phyloP scores from a whole-genome alignment of 2,797 vertebrate species.

The Amazona finschi region DNA sequence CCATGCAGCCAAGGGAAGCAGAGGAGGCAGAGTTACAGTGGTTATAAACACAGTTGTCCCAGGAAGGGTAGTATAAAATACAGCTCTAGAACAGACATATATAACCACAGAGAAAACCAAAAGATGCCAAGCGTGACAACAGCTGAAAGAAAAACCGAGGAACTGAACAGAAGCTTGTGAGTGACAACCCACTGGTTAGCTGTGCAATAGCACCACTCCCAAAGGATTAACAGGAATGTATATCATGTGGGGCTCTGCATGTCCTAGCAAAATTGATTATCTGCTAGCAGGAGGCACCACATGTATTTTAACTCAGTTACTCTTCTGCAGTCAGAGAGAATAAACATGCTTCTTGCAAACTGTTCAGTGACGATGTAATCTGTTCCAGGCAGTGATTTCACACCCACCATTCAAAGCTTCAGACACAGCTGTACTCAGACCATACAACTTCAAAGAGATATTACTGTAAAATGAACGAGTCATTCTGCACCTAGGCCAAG shows the following conservation, averaged over 20 bases:
- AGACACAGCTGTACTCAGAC: not conserved
- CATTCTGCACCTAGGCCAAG: not conserved
- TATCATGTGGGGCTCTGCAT: not conserved
- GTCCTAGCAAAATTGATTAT: not conserved
- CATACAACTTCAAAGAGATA: not conserved
- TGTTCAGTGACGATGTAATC: not conserved
- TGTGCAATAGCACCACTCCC: not conserved
- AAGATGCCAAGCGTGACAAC: not conserved
- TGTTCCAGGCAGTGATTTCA: conserved; percentile 32
- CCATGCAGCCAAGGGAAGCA: not conserved
- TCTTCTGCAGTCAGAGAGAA: not conserved
- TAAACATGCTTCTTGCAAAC: not conserved
- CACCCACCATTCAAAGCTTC: not conserved
- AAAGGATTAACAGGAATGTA: not conserved
- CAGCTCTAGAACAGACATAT: not conserved
- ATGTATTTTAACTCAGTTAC: not conserved
- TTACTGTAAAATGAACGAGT: not conserved
- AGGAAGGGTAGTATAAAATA: not conserved
- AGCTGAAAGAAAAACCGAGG: not conserved
- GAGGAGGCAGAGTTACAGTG: not conserved
- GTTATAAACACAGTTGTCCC: not conserved
- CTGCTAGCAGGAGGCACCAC: not conserved
- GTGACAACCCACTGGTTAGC: not conserved
- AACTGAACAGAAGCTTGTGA: not conserved
- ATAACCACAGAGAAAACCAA: not conserved